phyloP scores from a whole-genome alignment of 2,888 invertebrate genomes.

The Hirtodrosophila histrioides region DNA sequence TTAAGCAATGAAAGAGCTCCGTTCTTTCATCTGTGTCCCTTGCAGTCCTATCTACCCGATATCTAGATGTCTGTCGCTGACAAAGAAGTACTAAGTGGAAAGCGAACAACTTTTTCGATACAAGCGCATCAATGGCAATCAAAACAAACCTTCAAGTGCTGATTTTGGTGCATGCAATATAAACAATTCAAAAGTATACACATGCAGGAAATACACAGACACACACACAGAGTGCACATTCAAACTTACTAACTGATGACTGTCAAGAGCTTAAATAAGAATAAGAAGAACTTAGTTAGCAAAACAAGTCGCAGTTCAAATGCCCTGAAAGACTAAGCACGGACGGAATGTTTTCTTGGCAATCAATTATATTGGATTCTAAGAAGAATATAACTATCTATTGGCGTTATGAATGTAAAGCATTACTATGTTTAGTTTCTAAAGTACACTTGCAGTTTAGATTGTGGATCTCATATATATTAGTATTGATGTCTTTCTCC shows the following conservation, averaged over 20 bases:
- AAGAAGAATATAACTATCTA: no score
- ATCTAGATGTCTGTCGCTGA: slow-evolving; percentile 14
- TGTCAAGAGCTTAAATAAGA: slow-evolving; percentile 31
- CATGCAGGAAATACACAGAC: slow-evolving; percentile 15
- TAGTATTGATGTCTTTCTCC: no score
- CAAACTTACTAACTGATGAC: slow-evolving; percentile 27
- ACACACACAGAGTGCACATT: slow-evolving; percentile 5
- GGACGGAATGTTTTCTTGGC: no score
- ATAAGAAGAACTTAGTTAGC: not conserved
- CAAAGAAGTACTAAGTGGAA: slow-evolving; percentile 34
- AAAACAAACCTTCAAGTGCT: slow-evolving; percentile 76
- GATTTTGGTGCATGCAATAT: slow-evolving; percentile 72
- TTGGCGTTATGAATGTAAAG: no score
- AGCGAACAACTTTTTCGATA: slow-evolving; percentile 53
- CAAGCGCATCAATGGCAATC: slow-evolving; percentile 74
- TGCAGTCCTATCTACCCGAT: slow-evolving; percentile 1
- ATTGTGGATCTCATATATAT: no score
- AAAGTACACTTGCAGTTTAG: no score
- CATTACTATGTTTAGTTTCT: no score
- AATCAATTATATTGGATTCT: no score
- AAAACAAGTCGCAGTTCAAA: slow-evolving; percentile 23
- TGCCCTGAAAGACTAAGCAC: slow-evolving; percentile 11
- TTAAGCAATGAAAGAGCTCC: slow-evolving; percentile 35
- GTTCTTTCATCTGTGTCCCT: not conserved
- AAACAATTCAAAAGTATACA: slow-evolving; percentile 65